Percentiles rank a stretch among this genome's conserved stretches.
Evolutionary conservation across 1,140 invertebrate genomes (phyloP).

Genomic region (Octopus bimaculoides): DNA sequence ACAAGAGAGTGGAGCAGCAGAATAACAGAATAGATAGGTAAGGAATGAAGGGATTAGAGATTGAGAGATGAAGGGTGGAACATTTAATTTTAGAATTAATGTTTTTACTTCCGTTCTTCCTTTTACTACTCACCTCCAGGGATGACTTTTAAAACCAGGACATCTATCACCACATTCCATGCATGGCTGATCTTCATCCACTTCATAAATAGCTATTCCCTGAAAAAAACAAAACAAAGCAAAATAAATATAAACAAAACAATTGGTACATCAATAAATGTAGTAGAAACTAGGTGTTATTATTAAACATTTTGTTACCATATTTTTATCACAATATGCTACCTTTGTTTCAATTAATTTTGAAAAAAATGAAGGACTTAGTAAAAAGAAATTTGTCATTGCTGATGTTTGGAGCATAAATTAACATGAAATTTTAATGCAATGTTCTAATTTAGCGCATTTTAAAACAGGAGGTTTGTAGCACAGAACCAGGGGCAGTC

Average conservation of each 20-base stretch:
- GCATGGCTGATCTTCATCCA: slow-evolving; percentile 81
- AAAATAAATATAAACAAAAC: background rate
- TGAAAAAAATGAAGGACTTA: no score
- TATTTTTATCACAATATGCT: no score
- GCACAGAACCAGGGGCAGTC: no score
- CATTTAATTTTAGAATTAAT: background rate
- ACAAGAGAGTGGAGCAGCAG: background rate
- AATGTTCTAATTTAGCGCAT: no score
- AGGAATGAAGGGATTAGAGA: background rate
- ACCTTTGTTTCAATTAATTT: no score
- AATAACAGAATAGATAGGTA: background rate
- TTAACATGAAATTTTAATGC: no score
- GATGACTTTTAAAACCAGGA: slow-evolving; percentile 75
- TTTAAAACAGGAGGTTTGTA: no score
- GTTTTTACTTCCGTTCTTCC: background rate
- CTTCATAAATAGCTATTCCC: slow-evolving; percentile 78
- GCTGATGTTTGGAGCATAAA: no score
- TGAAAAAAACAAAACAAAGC: slow-evolving; percentile 56
- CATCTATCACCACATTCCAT: slow-evolving; percentile 76
- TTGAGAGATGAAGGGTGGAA: background rate
- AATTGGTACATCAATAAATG: no score
- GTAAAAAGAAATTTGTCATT: no score
- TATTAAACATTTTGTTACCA: no score
- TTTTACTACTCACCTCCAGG: slow-evolving; percentile 73
- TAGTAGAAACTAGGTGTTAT: no score